phyloP scores from a whole-genome alignment of 2,888 invertebrate species.

The Antheraea assamensis region DNA sequence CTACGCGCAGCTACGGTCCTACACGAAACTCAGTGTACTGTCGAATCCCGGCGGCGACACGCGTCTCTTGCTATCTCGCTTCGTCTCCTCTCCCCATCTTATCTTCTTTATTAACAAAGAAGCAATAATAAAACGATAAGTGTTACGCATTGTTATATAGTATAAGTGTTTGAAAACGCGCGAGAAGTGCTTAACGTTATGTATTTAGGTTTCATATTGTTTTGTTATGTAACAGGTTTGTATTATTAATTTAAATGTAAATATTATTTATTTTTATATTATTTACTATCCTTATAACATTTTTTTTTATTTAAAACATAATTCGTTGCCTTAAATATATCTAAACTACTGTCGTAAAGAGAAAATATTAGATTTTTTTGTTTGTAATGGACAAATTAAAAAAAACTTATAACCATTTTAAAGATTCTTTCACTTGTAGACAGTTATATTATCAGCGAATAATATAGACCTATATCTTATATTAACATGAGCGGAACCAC shows the following conservation, averaged over 20 bases:
- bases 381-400: too few relatives aligned
- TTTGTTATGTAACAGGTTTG: conserved; percentile 22
- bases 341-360: neutral
- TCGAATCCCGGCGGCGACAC: conserved; percentile 21
- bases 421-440: too few relatives aligned
- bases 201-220: conserved; percentile 3
- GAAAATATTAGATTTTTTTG: too few relatives aligned
- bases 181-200: neutral
- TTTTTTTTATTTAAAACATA: neutral
- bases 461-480: too few relatives aligned
- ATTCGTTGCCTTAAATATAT: conserved; percentile 1
- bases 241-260: neutral
- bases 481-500: too few relatives aligned
- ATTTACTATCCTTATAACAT: neutral
- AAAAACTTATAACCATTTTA: too few relatives aligned
- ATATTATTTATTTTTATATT: neutral
- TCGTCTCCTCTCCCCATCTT: conserved; percentile 34
- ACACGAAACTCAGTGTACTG: conserved; percentile 35
- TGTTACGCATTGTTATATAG: conserved; percentile 2
- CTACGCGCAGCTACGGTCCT: conserved; percentile 50
- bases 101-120: conserved; percentile 39
- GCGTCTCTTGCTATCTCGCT: conserved; percentile 32
- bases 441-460: too few relatives aligned
- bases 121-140: conserved; percentile 17
- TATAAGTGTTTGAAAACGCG: conserved; percentile 2